Percentiles rank a stretch among this genome's conserved stretches.
Evolutionary conservation across 2,797 vertebrate species (phyloP).

Genomic region (Megaceryle alcyon): DNA sequence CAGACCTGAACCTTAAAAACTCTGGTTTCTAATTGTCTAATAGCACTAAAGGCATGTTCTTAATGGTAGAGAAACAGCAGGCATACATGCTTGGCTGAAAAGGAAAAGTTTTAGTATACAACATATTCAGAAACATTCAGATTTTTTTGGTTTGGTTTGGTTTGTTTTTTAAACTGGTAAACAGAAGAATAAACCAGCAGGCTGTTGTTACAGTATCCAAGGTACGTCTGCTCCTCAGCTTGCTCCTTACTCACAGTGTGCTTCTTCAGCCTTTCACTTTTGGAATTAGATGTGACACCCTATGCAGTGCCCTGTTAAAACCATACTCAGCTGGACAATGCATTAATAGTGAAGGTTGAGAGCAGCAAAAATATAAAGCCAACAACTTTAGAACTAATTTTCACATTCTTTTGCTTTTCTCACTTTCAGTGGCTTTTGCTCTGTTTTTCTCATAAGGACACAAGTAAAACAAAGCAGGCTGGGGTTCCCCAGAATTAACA

Average conservation of each 20-base stretch:
- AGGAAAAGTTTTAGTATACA: background rate
- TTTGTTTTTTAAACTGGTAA: background rate
- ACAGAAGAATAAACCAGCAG: conserved; percentile 34
- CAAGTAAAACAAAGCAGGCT: background rate
- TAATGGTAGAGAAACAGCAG: background rate
- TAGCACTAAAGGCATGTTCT: conserved; percentile 42
- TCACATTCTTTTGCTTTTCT: background rate
- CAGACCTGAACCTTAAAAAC: background rate
- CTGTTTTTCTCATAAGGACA: background rate
- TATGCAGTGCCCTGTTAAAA: background rate
- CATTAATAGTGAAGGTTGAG: background rate
- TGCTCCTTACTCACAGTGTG: background rate
- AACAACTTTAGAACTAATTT: background rate
- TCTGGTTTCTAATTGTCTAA: conserved; percentile 7
- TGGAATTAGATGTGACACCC: background rate
- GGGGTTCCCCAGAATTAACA: background rate
- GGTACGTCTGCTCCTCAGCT: background rate
- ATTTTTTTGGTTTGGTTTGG: background rate
- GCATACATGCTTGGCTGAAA: background rate
- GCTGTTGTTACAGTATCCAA: background rate
- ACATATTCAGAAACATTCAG: background rate
- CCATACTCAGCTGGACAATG: background rate
- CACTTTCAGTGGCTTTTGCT: background rate
- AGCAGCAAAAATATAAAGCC: conserved; percentile 1
- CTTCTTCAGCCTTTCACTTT: background rate